phyloP scores from a whole-genome alignment of 2,888 invertebrate genomes.

The Fabriciana adippe region DNA sequence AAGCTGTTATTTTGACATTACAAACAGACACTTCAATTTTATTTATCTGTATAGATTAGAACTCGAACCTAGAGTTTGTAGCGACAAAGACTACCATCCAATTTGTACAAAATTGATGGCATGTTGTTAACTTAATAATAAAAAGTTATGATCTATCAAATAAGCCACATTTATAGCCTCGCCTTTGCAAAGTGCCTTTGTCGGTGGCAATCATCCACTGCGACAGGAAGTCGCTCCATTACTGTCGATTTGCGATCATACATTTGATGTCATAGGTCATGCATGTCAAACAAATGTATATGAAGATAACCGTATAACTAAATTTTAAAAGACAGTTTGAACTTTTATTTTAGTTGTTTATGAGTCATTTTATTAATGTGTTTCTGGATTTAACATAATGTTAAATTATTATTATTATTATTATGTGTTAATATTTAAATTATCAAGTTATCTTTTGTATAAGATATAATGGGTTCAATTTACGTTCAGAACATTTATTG shows the following conservation, averaged over 20 bases:
- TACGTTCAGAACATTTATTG: too few species aligned
- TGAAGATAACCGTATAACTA: background rate
- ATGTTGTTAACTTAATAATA: background rate
- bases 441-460: too few species aligned
- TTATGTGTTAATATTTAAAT: too few species aligned
- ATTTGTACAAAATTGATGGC: background rate
- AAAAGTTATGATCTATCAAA: background rate
- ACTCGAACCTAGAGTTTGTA: background rate
- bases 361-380: too few species aligned
- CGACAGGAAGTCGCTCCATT: conserved; percentile 44
- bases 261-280: conserved; percentile 20
- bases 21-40: too few species aligned
- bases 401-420: too few species aligned
- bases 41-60: too few species aligned
- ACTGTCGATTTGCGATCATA: conserved; percentile 50
- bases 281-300: conserved; percentile 7
- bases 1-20: too few species aligned
- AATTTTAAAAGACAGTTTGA: too few species aligned
- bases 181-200: conserved; percentile 15
- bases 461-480: too few species aligned
- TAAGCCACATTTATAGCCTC: background rate
- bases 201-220: conserved; percentile 16
- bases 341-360: too few species aligned
- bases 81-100: background rate
- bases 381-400: too few species aligned